phyloP scores from a whole-genome alignment of 2,113 vertebrate genomes.

The Gila orcuttii region DNA sequence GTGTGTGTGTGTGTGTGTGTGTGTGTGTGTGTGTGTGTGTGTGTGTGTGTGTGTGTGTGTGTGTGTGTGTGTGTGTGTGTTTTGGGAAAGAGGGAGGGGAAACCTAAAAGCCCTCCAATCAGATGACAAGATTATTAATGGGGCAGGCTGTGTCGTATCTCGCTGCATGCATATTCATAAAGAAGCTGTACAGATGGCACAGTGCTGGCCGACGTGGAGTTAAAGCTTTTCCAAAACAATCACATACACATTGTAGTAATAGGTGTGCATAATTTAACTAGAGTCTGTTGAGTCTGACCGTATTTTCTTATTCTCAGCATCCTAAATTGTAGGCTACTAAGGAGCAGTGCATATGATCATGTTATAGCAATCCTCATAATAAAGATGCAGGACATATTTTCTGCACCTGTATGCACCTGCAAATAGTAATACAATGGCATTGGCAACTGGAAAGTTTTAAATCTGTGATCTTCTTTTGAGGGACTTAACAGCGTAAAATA shows the following conservation, averaged over 20 bases:
- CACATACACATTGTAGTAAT: slow-evolving; percentile 29
- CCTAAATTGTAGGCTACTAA: neutral
- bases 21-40: neutral
- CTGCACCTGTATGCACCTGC: neutral
- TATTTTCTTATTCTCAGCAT: neutral
- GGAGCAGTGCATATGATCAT: neutral
- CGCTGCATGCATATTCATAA: slow-evolving; percentile 97
- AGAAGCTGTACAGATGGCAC: slow-evolving; percentile 87
- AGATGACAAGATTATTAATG: slow-evolving; percentile 99
- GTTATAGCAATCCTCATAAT: neutral
- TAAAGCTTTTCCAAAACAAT: slow-evolving; percentile 65
- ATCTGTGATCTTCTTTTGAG: neutral
- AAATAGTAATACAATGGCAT: neutral
- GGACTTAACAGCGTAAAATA: neutral
- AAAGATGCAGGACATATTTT: neutral
- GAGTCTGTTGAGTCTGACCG: neutral
- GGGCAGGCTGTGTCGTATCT: slow-evolving; percentile 86
- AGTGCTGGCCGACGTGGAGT: slow-evolving; percentile 66
- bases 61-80: neutral
- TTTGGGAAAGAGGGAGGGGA: slow-evolving; percentile 42
- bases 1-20: neutral
- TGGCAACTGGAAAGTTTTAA: neutral
- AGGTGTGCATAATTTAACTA: slow-evolving; percentile 1
- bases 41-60: neutral
- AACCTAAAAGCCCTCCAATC: slow-evolving; percentile 82